Evolutionary conservation across 2,113 vertebrate species (phyloP), one percentile per base, ranked within the genome.

Genomic region (Hymenochirus boettgeri): DNA sequence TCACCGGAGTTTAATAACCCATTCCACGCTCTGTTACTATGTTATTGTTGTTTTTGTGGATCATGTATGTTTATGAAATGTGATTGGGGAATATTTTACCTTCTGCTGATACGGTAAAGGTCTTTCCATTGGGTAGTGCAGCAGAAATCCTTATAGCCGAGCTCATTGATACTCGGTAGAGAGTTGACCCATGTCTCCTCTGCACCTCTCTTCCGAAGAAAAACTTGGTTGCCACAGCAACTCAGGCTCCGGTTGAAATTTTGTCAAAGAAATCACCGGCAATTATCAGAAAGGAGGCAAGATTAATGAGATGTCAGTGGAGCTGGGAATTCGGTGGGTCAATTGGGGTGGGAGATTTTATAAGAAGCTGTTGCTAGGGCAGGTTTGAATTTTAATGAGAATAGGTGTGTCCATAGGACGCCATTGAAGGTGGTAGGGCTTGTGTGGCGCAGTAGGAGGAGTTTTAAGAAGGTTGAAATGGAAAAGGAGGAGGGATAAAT

Each of bases 201-300:
- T 3, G 22, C 46, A 59, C 55, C 56, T 39, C 47, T 11, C 50
- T 67, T 46, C 29, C 39, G 39, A 18, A 39, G 56, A 59, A 67
- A n/a, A 67, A 67, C 64, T 67, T 51, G 31, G 64, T 67, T 50
- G 46, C 64, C 56, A 59, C n/a, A 56, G 64, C 58, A 67, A 67
- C 64, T 46, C 45, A 46, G 19, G 17, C 39, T 27, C 55, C 24
- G 27, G 46, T 53, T 59, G 25, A 47, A 59, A 59, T 59, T n/a
- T 52, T 59, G 19, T 57, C 51, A 50, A 37, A 57, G 63, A 48
- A 57, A 57, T 65, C 24, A 13, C 46, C 56, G 52, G 64, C 46
- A 59, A 67, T 67, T 67, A 67, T 67, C 35, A 58, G 56, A 67
- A 67, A 39, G 33, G 6, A 6, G 13, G 51, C n/a, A 23, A 39